phyloP scores from a whole-genome alignment of 2,113 vertebrate genomes.

The Varanus komodoensis region DNA sequence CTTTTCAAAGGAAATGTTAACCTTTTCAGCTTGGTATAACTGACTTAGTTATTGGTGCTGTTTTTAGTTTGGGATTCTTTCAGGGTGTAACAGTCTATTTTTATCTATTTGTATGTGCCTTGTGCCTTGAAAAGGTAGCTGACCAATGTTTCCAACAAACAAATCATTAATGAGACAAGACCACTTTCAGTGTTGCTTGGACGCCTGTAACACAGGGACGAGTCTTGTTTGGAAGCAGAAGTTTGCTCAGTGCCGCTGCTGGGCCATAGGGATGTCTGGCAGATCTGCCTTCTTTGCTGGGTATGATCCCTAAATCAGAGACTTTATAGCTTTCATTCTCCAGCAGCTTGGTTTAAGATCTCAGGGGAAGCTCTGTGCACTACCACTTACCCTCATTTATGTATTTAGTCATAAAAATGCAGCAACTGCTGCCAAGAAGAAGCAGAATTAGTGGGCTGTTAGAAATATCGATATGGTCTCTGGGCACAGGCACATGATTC shows the following conservation, averaged over 20 bases:
- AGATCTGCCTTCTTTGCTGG: background rate
- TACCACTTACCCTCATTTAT: fast-evolving
- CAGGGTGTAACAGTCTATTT: too few species aligned
- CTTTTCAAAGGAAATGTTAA: background rate
- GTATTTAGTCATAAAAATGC: background rate
- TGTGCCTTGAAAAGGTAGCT: background rate
- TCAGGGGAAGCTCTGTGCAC: conserved; percentile 13
- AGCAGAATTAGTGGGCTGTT: background rate
- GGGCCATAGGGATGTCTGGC: background rate
- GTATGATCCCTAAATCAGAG: background rate
- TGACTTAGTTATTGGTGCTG: background rate
- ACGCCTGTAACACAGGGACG: too few species aligned
- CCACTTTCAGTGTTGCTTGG: background rate
- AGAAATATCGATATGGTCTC: background rate
- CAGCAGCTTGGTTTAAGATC: background rate
- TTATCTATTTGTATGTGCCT: background rate
- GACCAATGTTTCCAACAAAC: background rate
- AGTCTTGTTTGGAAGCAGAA: background rate
- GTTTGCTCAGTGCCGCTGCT: background rate
- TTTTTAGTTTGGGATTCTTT: background rate
- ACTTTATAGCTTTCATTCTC: conserved; percentile 27
- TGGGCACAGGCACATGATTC: background rate
- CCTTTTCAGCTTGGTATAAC: background rate
- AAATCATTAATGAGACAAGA: background rate
- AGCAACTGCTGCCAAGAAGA: background rate